These are phyloP conservation scores for Dexiosoma caninum DNA, from an alignment of 2,888 invertebrate genomes.

Conservation along the genomic window DNA sequence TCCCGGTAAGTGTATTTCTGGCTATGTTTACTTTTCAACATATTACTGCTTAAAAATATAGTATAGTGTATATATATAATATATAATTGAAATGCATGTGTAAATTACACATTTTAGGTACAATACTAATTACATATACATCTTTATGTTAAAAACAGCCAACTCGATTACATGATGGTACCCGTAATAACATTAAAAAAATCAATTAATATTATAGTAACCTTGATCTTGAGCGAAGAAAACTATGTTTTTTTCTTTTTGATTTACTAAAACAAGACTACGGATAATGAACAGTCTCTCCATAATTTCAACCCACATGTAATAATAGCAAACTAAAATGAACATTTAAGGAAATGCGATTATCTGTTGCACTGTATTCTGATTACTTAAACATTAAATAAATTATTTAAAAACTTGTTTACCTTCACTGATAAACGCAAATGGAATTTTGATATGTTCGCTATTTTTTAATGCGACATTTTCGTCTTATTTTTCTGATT, in stretches of 20 bases:
- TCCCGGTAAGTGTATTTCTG: slow-evolving; percentile 84
- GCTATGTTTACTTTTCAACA: no score
- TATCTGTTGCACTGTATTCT: background rate
- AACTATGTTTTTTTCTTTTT: slow-evolving; percentile 1
- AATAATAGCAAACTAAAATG: background rate
- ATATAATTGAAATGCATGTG: background rate
- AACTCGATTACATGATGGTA: background rate
- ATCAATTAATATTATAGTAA: background rate
- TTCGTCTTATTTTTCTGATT: no score
- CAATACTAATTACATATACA: background rate
- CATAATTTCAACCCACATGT: slow-evolving; percentile 52
- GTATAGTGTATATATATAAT: no score
- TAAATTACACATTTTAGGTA: background rate
- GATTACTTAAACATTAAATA: background rate
- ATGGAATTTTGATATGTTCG: background rate
- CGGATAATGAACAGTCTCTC: background rate
- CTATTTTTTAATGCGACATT: no score
- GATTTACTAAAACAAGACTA: no score
- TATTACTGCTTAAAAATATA: no score
- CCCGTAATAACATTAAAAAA: no score
- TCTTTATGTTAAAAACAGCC: background rate
- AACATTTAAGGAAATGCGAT: slow-evolving; percentile 49
- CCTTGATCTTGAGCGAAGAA: slow-evolving; percentile 57
- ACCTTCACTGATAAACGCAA: background rate
- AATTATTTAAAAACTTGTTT: background rate